Evolutionary conservation across 1,140 invertebrate genomes (phyloP), one percentile per base, ranked within the genome.

Genomic region (Lordiphosa collinella): DNA sequence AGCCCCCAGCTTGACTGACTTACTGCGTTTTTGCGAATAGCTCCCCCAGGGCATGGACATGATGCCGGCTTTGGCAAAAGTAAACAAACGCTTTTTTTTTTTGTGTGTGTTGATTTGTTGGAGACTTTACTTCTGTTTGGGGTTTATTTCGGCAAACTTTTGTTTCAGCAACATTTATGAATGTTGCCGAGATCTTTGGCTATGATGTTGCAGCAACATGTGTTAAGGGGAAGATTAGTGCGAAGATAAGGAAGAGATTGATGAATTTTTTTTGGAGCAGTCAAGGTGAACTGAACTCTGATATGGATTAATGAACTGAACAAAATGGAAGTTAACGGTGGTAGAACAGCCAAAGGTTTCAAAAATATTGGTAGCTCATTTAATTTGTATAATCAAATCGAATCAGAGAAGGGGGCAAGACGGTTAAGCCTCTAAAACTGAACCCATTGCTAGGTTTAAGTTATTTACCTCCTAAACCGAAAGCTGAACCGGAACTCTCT

Each of bases 41-140:
- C 65, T 66, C 51, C 66, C 70, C 64, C 52, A 53, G 60, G 41
- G 14, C 36, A 43, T 56, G 56, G 54, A 58, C 75, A 52, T 49
- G 47, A 54, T 62, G 78, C 78, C 78, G 78, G 72, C 68, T 84
- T 68, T 61, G 51, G 43, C 48, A 72, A 82, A 82, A 64, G 78
- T 82, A 82, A 82, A 82, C 78, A 82, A 82, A 84, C 72, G 73
- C 55, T 78, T 60, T 76, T 84, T 67, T 64, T 38, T n/a, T 10
- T 34, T 22, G 34, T 14, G 40, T 44, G 1, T 29, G 31, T 46
- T 11, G 40, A 29, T 50, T 54, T 68, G 22, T 82, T 82, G 78
- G 66, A 82, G 76, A 84, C 72, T 82, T 84, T 54, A 18, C 56
- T 58, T 51, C 67, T 51, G 65, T 43, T n/a, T 44, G 49, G 51